Percentiles rank a stretch among this genome's conserved stretches.
phyloP scores from a whole-genome alignment of 1,140 invertebrate species.

The Steinernema feltiae region DNA sequence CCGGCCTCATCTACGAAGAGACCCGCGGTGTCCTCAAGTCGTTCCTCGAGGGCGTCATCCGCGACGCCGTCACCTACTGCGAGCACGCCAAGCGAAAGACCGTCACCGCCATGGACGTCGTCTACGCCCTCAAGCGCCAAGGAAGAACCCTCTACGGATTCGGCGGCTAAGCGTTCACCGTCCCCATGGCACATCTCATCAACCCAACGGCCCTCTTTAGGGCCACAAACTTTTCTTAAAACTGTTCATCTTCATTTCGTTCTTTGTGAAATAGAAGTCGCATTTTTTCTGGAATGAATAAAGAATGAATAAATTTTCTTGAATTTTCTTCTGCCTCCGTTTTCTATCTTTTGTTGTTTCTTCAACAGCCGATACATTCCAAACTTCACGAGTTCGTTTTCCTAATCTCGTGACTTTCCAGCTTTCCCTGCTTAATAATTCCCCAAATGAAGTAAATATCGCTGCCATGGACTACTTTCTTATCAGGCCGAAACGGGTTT shows the following conservation, averaged over 20 bases:
- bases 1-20: conserved; percentile 68
- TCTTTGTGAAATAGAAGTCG: not conserved
- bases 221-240: conserved; percentile 12
- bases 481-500: not conserved
- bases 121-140: conserved; percentile 75
- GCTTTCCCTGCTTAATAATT: no score
- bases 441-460: no score
- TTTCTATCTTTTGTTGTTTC: no score
- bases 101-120: conserved; percentile 76
- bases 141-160: conserved; percentile 68
- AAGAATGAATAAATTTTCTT: no score
- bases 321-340: no score
- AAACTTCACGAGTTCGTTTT: no score
- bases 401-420: no score
- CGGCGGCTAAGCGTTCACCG: conserved; percentile 51
- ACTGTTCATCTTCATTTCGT: conserved; percentile 39
- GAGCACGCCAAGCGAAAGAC: conserved; percentile 76
- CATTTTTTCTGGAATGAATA: not conserved
- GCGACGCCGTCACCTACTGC: conserved; percentile 75
- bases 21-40: conserved; percentile 41
- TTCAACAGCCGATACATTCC: no score
- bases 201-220: conserved; percentile 52
- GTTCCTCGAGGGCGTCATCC: conserved; percentile 74
- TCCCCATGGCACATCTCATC: not conserved
- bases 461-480: conserved; percentile 11